Evolutionary conservation across 2,797 vertebrate species (phyloP), one percentile per base, ranked within the genome.

Genomic region (Intellagama lesueurii): DNA sequence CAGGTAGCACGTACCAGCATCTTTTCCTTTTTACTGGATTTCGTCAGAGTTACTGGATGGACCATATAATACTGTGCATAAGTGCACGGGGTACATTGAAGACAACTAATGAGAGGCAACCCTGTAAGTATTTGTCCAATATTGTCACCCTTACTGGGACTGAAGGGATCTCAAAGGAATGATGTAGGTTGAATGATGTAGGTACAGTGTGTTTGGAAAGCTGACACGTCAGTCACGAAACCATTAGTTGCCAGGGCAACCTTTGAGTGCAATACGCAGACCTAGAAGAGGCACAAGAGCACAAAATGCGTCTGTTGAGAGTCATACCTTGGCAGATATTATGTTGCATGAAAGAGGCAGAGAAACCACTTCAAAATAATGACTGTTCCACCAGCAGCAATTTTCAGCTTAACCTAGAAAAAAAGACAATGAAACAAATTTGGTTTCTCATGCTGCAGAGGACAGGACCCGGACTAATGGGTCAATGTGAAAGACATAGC

Each of bases 1-100:
- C 87, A 49, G 66, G 35, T 68, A 88, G 47, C 82, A 82, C 82
- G 82, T 28, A 85, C 47, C 52, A 79, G 26, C 87, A 83, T 90
- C 92, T n/a, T 30, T 89, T 40, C 22, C 79, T 90, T 89, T 83
- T 93, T 93, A 76, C 85, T 91, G 77, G 24, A 88, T 88, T 91
- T 88, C 70, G 91, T 32, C 19, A 87, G 52, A 0, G 0, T 69
- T 91, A 79, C 0, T 70, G 66, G 76, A 76, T 3, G 35, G 5
- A 86, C 44, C 35, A 89, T 85, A 52, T 89, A 64, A 85, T 52
- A 73, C n/a, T 73, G 17, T 47, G 30, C 11, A 26, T 70, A 78
- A 77, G 17, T 83, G 14, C 30, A 52, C 19, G 26, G 24, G 19
- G 14, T 35, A 66, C 49, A 69, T 30, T 64, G 47, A 89, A 68